Evolutionary conservation across 2,797 vertebrate species (phyloP).

Genomic region (Lepus townsendii): DNA sequence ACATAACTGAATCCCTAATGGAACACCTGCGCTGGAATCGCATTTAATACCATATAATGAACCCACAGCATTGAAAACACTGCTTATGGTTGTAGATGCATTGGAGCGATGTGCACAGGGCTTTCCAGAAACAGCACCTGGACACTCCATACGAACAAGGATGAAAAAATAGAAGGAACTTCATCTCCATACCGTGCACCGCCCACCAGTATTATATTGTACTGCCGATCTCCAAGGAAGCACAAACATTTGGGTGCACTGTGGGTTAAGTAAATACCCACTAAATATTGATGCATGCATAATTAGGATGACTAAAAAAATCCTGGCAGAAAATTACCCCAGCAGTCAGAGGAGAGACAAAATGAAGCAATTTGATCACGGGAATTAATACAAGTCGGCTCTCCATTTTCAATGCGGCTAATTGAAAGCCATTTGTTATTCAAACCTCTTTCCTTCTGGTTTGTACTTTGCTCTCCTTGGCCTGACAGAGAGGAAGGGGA

Average conservation of each 20-base stretch:
- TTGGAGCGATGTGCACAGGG: neutral
- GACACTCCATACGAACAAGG: neutral
- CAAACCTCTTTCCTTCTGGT: neutral
- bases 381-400: constrained; percentile 63
- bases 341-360: constrained; percentile 32
- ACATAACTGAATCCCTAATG: neutral
- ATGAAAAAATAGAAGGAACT: neutral
- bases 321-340: constrained; percentile 59
- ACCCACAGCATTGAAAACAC: neutral
- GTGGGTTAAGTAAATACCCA: constrained; percentile 54
- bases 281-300: constrained; percentile 67
- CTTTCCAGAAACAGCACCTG: neutral
- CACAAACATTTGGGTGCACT: neutral
- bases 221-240: neutral
- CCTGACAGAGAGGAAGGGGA: neutral
- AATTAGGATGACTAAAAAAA: constrained; percentile 71
- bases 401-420: constrained; percentile 41
- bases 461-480: neutral
- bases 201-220: neutral
- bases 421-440: constrained; percentile 64
- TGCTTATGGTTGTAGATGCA: neutral
- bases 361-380: constrained; percentile 67
- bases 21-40: constrained; percentile 33
- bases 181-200: neutral
- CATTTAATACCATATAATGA: neutral